Conservation (phyloP, 2,888 invertebrate genomes). For the Platerodrilus igneus region DNA sequence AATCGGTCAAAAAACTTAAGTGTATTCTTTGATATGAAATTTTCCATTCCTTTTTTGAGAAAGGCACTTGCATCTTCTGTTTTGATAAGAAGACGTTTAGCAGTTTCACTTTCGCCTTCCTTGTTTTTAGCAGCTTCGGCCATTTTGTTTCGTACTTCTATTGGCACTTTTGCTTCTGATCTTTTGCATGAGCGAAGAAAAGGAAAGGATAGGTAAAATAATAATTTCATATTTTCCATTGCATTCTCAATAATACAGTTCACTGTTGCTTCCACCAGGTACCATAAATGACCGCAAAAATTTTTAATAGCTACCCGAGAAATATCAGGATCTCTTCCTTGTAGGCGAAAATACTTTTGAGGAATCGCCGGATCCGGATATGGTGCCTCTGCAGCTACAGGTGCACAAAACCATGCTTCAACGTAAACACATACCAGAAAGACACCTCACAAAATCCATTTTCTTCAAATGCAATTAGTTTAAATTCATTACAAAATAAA, state of each 20-base stretch:
- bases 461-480: slow-evolving; percentile 21
- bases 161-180: slow-evolving; percentile 20
- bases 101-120: too few species aligned
- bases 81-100: too few species aligned
- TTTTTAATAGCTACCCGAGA: slow-evolving; percentile 26
- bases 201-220: slow-evolving; percentile 10
- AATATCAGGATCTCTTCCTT: slow-evolving; percentile 23
- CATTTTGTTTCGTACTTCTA: too few species aligned
- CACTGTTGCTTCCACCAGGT: slow-evolving; percentile 25
- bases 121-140: too few species aligned
- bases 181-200: slow-evolving; percentile 19
- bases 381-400: too few species aligned
- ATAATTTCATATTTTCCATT: not conserved
- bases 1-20: too few species aligned
- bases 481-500: slow-evolving; percentile 22
- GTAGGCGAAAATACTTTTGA: slow-evolving; percentile 20
- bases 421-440: slow-evolving; percentile 28
- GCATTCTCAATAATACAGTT: too few species aligned
- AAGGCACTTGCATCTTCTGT: too few species aligned
- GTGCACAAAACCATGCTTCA: too few species aligned
- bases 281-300: slow-evolving; percentile 26
- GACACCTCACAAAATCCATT: slow-evolving; percentile 19
- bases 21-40: too few species aligned
- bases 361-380: slow-evolving; percentile 18
- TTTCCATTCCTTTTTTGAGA: too few species aligned